Conservation (phyloP, 2,888 invertebrate species). For the Tolmerus cingulatus region DNA sequence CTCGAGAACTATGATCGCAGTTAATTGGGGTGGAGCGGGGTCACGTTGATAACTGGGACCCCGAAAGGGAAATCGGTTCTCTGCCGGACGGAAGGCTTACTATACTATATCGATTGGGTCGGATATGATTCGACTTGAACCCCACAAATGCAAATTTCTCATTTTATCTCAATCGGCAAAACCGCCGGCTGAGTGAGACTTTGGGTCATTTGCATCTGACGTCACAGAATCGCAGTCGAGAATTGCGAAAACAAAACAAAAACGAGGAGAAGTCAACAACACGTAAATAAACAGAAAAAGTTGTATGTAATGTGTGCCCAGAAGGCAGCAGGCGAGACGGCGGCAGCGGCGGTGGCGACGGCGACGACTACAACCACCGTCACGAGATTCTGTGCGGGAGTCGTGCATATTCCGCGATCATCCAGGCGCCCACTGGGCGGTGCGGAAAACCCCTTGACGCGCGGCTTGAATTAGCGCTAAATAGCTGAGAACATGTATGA, state of each 20-base stretch:
- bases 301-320: background rate
- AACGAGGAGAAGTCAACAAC: constrained; percentile 29
- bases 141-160: background rate
- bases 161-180: background rate
- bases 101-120: background rate
- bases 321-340: background rate
- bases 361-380: background rate
- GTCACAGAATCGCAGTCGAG: background rate
- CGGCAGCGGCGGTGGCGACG: too few species aligned
- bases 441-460: constrained; percentile 17
- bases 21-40: background rate
- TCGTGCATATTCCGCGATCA: background rate
- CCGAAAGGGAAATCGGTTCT: background rate
- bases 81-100: background rate
- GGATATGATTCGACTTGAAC: background rate
- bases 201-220: constrained; percentile 22
- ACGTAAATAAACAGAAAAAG: constrained; percentile 31
- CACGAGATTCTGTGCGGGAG: background rate
- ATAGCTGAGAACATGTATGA: background rate
- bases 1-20: background rate
- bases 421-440: background rate
- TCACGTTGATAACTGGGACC: background rate
- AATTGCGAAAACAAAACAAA: constrained; percentile 12
- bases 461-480: background rate
- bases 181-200: background rate